A percentile compares a stretch with the other conserved stretches of the same genome.
phyloP scores from a whole-genome alignment of 92 coral and sea anemone genomes.

The Epizoanthus illoricatus region DNA sequence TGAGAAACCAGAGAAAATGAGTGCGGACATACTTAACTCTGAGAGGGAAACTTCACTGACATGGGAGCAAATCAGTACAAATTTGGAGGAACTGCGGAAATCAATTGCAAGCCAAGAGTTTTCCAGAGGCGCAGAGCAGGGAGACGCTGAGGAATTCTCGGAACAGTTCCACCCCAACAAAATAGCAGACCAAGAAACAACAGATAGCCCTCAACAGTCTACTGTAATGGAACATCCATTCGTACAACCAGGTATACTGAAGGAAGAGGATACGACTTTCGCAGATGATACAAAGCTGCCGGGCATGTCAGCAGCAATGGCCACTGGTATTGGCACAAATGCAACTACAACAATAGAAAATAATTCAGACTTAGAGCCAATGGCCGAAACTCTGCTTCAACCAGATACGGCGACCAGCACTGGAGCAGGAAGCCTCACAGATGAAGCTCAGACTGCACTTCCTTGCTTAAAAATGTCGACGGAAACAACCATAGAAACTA shows the following conservation, averaged over 20 bases:
- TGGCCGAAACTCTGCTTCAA: not conserved
- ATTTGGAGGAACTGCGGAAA: not conserved
- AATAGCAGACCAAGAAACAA: not conserved
- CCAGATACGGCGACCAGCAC: not conserved
- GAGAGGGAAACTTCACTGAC: not conserved
- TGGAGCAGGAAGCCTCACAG: not conserved
- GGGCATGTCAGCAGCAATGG: not conserved
- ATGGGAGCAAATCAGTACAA: not conserved
- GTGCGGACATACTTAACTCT: not conserved
- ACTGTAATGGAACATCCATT: not conserved
- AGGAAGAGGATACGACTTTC: not conserved
- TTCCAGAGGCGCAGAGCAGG: not conserved
- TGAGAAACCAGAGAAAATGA: not conserved
- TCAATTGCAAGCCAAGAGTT: not conserved
- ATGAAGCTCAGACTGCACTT: not conserved
- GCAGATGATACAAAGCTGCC: not conserved
- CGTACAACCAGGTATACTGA: not conserved
- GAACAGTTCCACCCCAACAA: not conserved
- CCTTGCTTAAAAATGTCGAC: not conserved
- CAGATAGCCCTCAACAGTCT: not conserved
- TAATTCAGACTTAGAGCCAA: not conserved
- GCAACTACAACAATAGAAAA: not conserved
- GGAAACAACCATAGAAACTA: not conserved
- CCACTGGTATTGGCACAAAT: not conserved
- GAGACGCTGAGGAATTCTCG: not conserved